phyloP scores from a whole-genome alignment of 1,140 invertebrate species.

The Eurosta solidaginis region DNA sequence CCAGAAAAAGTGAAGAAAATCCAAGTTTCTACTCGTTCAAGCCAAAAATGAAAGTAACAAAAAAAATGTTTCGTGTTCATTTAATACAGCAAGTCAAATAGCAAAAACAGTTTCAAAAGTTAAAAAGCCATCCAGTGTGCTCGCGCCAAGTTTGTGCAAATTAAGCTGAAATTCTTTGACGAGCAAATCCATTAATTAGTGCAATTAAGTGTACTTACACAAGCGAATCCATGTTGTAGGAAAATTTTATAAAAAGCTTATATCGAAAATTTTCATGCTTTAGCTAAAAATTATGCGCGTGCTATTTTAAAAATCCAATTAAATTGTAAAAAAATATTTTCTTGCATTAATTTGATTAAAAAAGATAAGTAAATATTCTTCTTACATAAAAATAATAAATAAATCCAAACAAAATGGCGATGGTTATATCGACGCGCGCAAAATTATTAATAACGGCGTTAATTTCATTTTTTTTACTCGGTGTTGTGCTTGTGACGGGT shows the following conservation, averaged over 20 bases:
- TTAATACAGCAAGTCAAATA: too few relatives aligned
- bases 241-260: not conserved
- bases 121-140: not conserved
- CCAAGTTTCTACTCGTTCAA: not conserved
- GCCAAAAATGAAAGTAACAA: constrained; percentile 3
- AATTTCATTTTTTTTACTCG: constrained; percentile 62
- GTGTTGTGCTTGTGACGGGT: constrained; percentile 63
- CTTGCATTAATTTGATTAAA: not conserved
- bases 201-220: constrained; percentile 21
- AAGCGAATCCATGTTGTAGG: not conserved
- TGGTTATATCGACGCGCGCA: constrained; percentile 65
- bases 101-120: not conserved
- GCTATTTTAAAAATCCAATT: not conserved
- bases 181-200: constrained; percentile 3
- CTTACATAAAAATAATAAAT: constrained; percentile 10
- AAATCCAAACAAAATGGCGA: constrained; percentile 62
- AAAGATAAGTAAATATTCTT: constrained; percentile 1
- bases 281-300: not conserved
- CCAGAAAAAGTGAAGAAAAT: too few relatives aligned
- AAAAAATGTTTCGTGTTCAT: not conserved
- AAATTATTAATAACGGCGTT: constrained; percentile 64
- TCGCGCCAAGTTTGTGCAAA: not conserved
- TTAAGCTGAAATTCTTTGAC: not conserved
- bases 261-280: not conserved
- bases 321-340: not conserved